These are phyloP conservation scores for Leucozona laternaria DNA, from an alignment of 2,888 invertebrate species.

Conservation along the genomic window DNA sequence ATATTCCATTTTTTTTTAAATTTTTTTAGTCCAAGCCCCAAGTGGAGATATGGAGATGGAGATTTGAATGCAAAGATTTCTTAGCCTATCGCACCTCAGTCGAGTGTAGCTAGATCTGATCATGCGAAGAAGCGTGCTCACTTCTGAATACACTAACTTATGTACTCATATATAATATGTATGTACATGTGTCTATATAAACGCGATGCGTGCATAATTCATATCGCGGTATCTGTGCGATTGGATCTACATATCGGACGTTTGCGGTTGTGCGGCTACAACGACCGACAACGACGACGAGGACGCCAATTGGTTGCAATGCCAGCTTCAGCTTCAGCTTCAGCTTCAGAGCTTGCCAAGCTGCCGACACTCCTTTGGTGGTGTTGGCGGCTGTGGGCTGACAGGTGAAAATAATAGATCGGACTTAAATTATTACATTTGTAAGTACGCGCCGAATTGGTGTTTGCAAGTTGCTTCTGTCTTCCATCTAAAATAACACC, in stretches of 20 bases:
- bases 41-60: constrained; percentile 9
- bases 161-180: background rate
- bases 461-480: constrained; percentile 73
- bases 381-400: constrained; percentile 76
- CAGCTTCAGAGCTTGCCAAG: constrained; percentile 13
- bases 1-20: constrained; percentile 50
- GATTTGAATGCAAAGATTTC: constrained; percentile 12
- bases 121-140: constrained; percentile 72
- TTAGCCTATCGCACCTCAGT: constrained; percentile 37
- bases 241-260: constrained; percentile 61
- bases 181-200: background rate
- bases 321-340: constrained; percentile 3
- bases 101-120: constrained; percentile 31
- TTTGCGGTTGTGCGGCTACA: background rate
- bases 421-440: constrained; percentile 72
- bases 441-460: constrained; percentile 72
- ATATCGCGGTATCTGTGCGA: constrained; percentile 66
- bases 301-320: constrained; percentile 48
- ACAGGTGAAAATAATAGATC: constrained; percentile 79
- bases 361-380: constrained; percentile 45
- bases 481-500: constrained; percentile 25
- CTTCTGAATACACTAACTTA: constrained; percentile 33
- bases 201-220: constrained; percentile 68
- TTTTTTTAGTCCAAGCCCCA: constrained; percentile 12
- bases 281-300: background rate